Conservation (phyloP, 2,113 vertebrate genomes). For the Neodontobutis hainanensis region DNA sequence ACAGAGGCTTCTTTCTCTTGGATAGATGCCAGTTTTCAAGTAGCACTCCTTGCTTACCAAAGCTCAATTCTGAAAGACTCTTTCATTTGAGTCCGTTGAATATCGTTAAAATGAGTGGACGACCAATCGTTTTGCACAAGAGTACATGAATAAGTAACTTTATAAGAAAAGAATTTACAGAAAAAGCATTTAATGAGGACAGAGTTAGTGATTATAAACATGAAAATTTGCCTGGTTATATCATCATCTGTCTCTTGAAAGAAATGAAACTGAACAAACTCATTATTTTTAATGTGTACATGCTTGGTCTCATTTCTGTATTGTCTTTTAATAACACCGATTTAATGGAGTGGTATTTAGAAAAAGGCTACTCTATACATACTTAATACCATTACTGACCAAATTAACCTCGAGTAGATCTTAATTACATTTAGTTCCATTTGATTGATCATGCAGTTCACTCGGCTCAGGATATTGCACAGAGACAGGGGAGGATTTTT, state of each 20-base stretch:
- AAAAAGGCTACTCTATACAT: slow-evolving; percentile 89
- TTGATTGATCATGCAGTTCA: slow-evolving; percentile 93
- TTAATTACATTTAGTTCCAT: slow-evolving; percentile 99
- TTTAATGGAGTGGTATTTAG: slow-evolving; percentile 99
- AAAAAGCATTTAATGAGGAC: slow-evolving; percentile 57
- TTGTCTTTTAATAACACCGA: slow-evolving; percentile 95
- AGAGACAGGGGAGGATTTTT: slow-evolving; percentile 68
- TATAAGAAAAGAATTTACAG: slow-evolving; percentile 12
- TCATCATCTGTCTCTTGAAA: slow-evolving; percentile 82
- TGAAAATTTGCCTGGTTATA: slow-evolving; percentile 83
- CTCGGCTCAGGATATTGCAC: slow-evolving; percentile 84
- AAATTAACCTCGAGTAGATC: slow-evolving; percentile 98
- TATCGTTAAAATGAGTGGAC: slow-evolving; percentile 64
- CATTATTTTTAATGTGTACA: slow-evolving; percentile 87
- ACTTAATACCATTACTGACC: slow-evolving; percentile 97
- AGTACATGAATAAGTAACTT: slow-evolving; percentile 31
- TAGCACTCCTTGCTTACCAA: slow-evolving; percentile 49
- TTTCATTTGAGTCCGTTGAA: slow-evolving; percentile 70
- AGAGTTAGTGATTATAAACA: slow-evolving; percentile 81
- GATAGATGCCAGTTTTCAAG: slow-evolving; percentile 59
- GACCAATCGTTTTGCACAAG: slow-evolving; percentile 52
- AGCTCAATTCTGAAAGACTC: slow-evolving; percentile 42
- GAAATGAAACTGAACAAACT: slow-evolving; percentile 73
- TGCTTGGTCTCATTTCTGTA: slow-evolving; percentile 95
- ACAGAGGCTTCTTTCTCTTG: slow-evolving; percentile 63